Conservation (phyloP, 1,140 invertebrate genomes). For the Eulimnadia texana region DNA sequence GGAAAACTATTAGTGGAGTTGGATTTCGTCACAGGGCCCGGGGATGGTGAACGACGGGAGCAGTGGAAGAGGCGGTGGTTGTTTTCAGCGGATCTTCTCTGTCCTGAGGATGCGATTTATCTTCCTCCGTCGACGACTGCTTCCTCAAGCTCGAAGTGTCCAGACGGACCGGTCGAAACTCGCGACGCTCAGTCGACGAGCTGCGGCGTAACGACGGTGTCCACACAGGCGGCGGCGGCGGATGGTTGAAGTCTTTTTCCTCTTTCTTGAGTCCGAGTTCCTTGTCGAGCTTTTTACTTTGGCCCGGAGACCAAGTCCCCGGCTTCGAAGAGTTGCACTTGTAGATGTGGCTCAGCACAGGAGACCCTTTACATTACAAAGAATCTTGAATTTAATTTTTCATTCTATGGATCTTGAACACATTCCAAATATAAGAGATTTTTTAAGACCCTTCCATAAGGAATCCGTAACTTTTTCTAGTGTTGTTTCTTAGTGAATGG, state of each 20-base stretch:
- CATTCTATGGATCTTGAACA: no score
- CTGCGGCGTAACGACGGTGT: slow-evolving; percentile 14
- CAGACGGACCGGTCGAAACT: slow-evolving; percentile 16
- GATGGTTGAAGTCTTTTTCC: neutral
- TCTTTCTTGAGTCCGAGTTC: neutral
- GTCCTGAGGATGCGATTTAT: neutral
- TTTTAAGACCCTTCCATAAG: no score
- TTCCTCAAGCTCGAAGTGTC: slow-evolving; percentile 14
- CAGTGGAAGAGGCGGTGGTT: neutral
- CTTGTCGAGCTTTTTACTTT: neutral
- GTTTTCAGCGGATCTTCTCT: no score
- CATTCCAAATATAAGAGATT: no score
- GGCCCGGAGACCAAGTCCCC: slow-evolving; percentile 19
- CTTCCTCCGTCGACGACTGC: slow-evolving; percentile 3
- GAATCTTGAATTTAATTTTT: no score
- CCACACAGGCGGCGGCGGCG: slow-evolving; percentile 15
- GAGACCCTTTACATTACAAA: neutral
- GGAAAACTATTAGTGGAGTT: neutral
- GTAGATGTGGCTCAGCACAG: neutral
- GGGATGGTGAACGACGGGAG: neutral
- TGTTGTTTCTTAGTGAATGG: no score
- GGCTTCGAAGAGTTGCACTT: neutral
- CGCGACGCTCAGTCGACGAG: slow-evolving; percentile 14
- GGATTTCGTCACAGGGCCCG: neutral
- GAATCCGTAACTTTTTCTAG: no score